Evolutionary conservation across 1,140 invertebrate genomes (phyloP).

Genomic region (Lordiphosa mommai): DNA sequence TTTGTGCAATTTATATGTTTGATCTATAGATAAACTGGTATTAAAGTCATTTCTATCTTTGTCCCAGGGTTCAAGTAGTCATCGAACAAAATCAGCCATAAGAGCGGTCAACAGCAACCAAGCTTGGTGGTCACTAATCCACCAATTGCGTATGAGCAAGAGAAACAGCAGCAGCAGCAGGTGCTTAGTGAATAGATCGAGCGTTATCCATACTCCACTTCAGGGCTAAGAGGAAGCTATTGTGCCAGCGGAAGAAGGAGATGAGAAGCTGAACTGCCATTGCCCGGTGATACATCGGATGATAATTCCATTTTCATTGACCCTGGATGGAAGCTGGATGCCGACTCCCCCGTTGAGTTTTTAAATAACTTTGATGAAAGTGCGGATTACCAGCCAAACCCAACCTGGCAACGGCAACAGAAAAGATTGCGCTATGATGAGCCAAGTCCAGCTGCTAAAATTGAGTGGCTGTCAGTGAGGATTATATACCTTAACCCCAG

Average conservation of each 20-base stretch:
- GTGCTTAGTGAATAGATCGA: slow-evolving; percentile 66
- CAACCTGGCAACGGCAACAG: slow-evolving; percentile 28
- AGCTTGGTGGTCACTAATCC: not conserved
- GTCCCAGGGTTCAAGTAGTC: slow-evolving; percentile 44
- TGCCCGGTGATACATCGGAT: slow-evolving; percentile 65
- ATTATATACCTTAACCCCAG: slow-evolving; percentile 38
- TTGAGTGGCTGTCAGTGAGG: slow-evolving; percentile 17
- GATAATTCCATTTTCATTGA: slow-evolving; percentile 74
- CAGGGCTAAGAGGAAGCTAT: slow-evolving; percentile 13
- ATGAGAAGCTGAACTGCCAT: slow-evolving; percentile 43
- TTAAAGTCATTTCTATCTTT: not conserved
- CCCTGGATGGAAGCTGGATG: slow-evolving; percentile 70
- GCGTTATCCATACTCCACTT: slow-evolving; percentile 71
- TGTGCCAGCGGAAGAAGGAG: slow-evolving; percentile 24
- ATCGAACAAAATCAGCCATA: slow-evolving; percentile 62
- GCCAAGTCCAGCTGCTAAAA: slow-evolving; percentile 8
- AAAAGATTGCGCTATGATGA: slow-evolving; percentile 71
- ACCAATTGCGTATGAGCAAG: slow-evolving; percentile 32
- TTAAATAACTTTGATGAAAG: slow-evolving; percentile 72
- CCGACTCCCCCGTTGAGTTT: slow-evolving; percentile 72
- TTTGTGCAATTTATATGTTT: too few species aligned
- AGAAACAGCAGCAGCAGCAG: slow-evolving; percentile 43
- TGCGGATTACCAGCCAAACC: slow-evolving; percentile 53
- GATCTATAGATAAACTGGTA: too few species aligned
- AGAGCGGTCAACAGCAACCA: slow-evolving; percentile 16